phyloP scores from a whole-genome alignment of 2,888 invertebrate species.

The Malthinus seriepunctatus region DNA sequence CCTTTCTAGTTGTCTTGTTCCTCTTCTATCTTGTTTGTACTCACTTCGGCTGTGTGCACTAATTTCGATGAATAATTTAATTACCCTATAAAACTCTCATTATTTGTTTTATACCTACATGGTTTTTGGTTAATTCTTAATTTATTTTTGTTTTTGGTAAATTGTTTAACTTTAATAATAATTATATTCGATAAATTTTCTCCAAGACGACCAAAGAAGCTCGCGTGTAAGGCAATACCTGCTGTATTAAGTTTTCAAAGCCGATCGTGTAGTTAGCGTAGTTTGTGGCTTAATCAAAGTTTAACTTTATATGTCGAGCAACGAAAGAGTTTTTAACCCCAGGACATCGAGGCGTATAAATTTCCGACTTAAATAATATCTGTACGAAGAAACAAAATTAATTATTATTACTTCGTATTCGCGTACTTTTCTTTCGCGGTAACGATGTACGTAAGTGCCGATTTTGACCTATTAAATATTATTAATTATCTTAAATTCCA shows the following conservation, averaged over 20 bases:
- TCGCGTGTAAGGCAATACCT: slow-evolving; percentile 16
- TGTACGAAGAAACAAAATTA: no score
- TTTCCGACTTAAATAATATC: background rate
- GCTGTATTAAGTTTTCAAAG: slow-evolving; percentile 13
- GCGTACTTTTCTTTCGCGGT: background rate
- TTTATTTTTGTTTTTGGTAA: background rate
- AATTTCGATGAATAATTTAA: slow-evolving; percentile 40
- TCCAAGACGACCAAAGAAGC: background rate
- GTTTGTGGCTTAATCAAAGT: slow-evolving; percentile 26
- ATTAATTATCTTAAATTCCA: no score
- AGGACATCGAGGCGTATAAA: slow-evolving; percentile 1
- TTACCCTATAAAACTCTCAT: slow-evolving; percentile 30
- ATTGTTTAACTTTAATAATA: background rate
- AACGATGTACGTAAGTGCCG: background rate
- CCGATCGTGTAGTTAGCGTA: slow-evolving; percentile 13
- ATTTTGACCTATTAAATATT: no score
- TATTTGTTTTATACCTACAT: slow-evolving; percentile 36
- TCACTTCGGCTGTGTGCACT: slow-evolving; percentile 29
- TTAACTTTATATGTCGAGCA: slow-evolving; percentile 9
- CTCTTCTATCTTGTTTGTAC: slow-evolving; percentile 28
- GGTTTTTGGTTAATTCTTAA: slow-evolving; percentile 21
- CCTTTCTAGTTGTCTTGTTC: slow-evolving; percentile 27
- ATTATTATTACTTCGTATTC: no score
- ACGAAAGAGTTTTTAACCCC: slow-evolving; percentile 16
- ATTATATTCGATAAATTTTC: slow-evolving; percentile 1